Evolutionary conservation across 2,888 invertebrate genomes (phyloP).

Genomic region (Chloroclystis v-ata): DNA sequence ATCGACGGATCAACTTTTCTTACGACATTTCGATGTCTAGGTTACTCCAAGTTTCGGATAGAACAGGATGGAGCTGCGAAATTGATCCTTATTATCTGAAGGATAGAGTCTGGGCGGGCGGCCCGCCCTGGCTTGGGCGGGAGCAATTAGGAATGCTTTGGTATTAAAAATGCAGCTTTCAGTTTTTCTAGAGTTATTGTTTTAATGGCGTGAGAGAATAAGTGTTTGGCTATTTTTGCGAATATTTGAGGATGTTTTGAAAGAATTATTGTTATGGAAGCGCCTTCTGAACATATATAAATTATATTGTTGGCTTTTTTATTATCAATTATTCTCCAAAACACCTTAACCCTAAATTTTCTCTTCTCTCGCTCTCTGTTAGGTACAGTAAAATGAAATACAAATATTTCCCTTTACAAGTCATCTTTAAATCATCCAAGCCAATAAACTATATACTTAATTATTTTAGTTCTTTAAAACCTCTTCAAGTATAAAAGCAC

Average conservation of each 20-base stretch:
- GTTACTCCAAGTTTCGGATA: conserved; percentile 46
- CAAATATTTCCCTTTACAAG: no score
- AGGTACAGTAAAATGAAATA: no score
- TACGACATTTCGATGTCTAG: conserved; percentile 67
- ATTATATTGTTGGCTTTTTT: no score
- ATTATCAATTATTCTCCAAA: no score
- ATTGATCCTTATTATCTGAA: conserved; percentile 51
- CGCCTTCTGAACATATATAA: no score
- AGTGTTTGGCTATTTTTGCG: conserved; percentile 3
- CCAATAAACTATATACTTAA: no score
- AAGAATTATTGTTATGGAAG: neutral
- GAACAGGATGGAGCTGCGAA: conserved; percentile 64
- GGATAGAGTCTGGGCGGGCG: conserved; percentile 52
- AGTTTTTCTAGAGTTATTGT: conserved; percentile 44
- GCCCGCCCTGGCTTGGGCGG: conserved; percentile 65
- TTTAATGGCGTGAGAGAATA: conserved; percentile 25
- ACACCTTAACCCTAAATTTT: no score
- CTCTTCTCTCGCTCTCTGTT: no score
- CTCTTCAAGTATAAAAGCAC: neutral
- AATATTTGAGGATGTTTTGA: conserved; percentile 11
- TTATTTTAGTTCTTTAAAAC: no score
- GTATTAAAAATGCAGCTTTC: conserved; percentile 60
- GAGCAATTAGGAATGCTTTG: conserved; percentile 63
- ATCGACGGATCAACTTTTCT: conserved; percentile 49
- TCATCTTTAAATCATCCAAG: no score